Evolutionary conservation across 2,113 vertebrate genomes (phyloP).

Genomic region (Ginglymostoma cirratum): DNA sequence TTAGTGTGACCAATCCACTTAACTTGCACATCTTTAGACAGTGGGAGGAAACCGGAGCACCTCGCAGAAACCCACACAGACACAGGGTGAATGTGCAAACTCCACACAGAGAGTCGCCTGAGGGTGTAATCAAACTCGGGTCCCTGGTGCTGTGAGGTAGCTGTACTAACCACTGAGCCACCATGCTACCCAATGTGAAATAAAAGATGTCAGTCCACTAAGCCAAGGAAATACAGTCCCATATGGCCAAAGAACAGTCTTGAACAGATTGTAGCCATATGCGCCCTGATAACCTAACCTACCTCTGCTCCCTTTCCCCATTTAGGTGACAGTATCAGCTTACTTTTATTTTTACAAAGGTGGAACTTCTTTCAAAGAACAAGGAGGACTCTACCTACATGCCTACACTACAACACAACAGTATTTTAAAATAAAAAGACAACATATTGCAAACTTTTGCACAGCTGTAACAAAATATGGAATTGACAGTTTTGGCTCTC

Average conservation of each 20-base stretch:
- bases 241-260: neutral
- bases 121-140: too few species aligned
- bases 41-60: too few species aligned
- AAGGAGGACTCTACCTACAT: neutral
- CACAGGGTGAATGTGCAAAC: too few species aligned
- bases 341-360: neutral
- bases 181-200: neutral
- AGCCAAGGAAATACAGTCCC: neutral
- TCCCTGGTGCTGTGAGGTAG: too few species aligned
- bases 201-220: neutral
- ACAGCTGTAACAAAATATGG: neutral
- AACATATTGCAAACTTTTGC: neutral
- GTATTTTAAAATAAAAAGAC: neutral
- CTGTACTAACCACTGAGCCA: too few species aligned
- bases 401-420: neutral
- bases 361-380: constrained; percentile 15
- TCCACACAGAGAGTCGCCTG: too few species aligned
- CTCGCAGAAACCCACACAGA: too few species aligned
- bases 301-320: neutral
- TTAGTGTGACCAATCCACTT: too few species aligned
- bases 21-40: too few species aligned
- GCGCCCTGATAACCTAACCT: neutral
- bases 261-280: neutral
- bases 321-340: neutral
- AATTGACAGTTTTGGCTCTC: neutral